phyloP scores from a whole-genome alignment of 2,888 invertebrate species.

The Mesorhabditis sp. region DNA sequence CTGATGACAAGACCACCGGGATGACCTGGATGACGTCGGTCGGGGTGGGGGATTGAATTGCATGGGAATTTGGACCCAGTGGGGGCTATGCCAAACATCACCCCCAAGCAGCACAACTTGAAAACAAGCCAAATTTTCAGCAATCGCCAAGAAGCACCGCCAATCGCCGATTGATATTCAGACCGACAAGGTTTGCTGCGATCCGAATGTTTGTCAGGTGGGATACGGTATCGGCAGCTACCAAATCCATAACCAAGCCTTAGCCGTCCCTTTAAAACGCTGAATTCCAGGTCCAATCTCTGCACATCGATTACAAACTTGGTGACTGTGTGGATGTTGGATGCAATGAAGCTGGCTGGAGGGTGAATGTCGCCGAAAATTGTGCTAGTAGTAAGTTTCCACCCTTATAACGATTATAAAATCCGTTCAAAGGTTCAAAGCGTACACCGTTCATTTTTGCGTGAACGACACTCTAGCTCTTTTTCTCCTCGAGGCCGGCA shows the following conservation, averaged over 20 bases:
- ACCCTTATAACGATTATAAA: no score
- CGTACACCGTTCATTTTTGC: no score
- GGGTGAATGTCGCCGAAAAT: conserved; percentile 31
- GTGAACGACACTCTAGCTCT: no score
- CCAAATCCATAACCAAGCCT: no score
- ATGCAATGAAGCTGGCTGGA: conserved; percentile 30
- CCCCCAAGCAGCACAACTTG: background rate
- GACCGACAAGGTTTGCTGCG: conserved; percentile 23
- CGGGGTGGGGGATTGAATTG: no score
- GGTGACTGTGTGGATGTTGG: conserved; percentile 40
- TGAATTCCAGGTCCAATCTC: conserved; percentile 14
- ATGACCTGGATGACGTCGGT: no score
- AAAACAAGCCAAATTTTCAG: background rate
- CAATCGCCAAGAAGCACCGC: conserved; percentile 13
- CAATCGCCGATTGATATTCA: conserved; percentile 39
- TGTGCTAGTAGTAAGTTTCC: conserved; percentile 33
- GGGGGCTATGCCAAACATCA: no score
- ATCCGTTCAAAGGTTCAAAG: no score
- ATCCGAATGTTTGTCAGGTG: conserved; percentile 26
- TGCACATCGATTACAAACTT: conserved; percentile 36
- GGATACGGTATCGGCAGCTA: background rate
- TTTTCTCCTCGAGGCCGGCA: no score
- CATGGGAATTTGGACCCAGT: no score
- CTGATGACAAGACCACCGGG: no score
- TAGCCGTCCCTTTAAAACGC: background rate